A percentile compares a stretch with the other conserved stretches of the same genome.
phyloP scores from a whole-genome alignment of 1,140 invertebrate species.

The Camponotus vicinus region DNA sequence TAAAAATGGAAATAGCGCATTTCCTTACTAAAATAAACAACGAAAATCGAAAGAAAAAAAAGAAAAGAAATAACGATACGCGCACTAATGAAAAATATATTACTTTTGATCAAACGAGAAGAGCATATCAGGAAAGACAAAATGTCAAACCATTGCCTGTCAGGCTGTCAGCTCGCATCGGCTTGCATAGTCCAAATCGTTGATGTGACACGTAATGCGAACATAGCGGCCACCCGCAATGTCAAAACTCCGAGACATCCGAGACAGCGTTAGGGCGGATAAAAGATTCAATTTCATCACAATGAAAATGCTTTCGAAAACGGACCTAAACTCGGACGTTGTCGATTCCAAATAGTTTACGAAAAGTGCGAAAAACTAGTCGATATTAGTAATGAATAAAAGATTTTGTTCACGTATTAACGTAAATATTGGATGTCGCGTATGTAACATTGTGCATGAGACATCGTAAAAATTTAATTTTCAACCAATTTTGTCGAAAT shows the following conservation, averaged over 20 bases:
- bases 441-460: not conserved
- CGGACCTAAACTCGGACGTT: not conserved
- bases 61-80: constrained; percentile 23
- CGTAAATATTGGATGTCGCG: constrained; percentile 1
- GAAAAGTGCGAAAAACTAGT: not conserved
- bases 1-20: not conserved
- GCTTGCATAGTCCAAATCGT: constrained; percentile 21
- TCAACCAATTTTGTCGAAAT: not conserved
- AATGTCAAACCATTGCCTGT: constrained; percentile 65
- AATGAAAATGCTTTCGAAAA: constrained; percentile 19
- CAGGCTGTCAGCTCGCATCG: constrained; percentile 45
- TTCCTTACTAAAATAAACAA: not conserved
- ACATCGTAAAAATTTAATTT: constrained; percentile 19
- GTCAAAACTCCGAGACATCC: constrained; percentile 67
- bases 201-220: constrained; percentile 63
- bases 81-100: not conserved
- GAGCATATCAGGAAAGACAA: constrained; percentile 47
- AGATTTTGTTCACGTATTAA: not conserved
- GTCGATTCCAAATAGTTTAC: not conserved
- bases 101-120: not conserved
- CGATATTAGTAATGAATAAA: not conserved
- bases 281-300: constrained; percentile 32
- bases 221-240: constrained; percentile 52
- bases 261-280: constrained; percentile 5
- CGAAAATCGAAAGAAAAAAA: not conserved